Base-by-base conservation (phyloP, 2,888 invertebrate species). In the Cataglyphis rosenhaueri region DNA sequence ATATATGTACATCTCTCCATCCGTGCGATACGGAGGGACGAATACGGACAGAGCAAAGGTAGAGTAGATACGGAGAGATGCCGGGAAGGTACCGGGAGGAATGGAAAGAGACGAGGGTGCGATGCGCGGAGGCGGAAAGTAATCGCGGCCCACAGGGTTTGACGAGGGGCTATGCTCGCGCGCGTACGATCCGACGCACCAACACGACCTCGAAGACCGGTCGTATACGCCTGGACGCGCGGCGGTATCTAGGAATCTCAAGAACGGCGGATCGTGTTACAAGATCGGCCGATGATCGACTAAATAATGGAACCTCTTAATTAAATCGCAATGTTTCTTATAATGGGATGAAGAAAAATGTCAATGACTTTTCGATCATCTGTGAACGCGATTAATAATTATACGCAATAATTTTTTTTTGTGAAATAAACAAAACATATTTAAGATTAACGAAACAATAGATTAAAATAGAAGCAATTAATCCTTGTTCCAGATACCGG, bases 61-160 rank as follows among this genome's bases (percentile, higher is more conserved):
- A 21, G 21, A 21, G 21, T 21, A 21, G 21, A 0, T 83, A 86
- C 85, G 89, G 90, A 89, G 87, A 84, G 88, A 90, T 84, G 86
- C 79, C 84, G 87, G 92, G 94, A 94, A 94, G 92, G 92, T 92
- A 92, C 94, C 94, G 94, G 85, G 85, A 87, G 88, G 86, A 85
- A 86, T 85, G 86, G 88, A 87, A 93, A 92, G 84, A 85, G 89
- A 86, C 94, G 94, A 94, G 95, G 95, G 95, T 95, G 95, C 94
- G 94, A 95, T 95, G 95, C 95, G 95, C 94, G 94, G 95, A 95
- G 95, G 95, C 95, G 95, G 95, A 95, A 95, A 95, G 95, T 95
- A 96, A 96, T 95, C 93, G 94, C 91, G 91, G 91, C 92, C 86
- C 84, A 84, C 86, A 87, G 82, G 83, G 85, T 65, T 84, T 84